Evolutionary conservation across 2,797 vertebrate species (phyloP).

Genomic region (Brachymystax lenok): DNA sequence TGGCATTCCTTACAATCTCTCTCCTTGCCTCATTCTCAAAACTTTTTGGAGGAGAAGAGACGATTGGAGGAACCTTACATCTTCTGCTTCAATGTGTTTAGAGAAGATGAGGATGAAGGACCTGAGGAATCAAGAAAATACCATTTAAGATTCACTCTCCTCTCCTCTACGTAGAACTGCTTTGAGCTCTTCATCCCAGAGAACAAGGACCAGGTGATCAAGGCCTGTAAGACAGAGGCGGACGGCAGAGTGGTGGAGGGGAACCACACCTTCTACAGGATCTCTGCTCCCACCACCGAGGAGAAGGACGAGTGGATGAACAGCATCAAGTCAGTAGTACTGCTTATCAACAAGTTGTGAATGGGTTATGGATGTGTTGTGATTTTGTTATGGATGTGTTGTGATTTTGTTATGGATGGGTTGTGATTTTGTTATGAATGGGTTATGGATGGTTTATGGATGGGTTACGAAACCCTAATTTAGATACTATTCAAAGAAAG

Average conservation of each 20-base stretch:
- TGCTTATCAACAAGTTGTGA: not conserved
- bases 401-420: no score
- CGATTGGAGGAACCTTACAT: not conserved
- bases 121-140: no score
- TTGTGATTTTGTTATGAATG: no score
- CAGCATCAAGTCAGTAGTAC: constrained; percentile 86
- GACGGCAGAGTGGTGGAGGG: constrained; percentile 98
- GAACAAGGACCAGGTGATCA: constrained; percentile 97
- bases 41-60: no score
- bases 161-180: constrained; percentile 81
- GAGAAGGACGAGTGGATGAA: constrained; percentile 98
- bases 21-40: constrained; percentile 12
- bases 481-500: no score
- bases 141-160: not conserved
- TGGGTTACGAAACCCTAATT: no score
- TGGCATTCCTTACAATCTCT: not conserved
- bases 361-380: no score
- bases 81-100: not conserved
- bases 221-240: constrained; percentile 96
- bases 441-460: no score
- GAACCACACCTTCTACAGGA: constrained; percentile 95
- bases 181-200: constrained; percentile 97
- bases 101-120: not conserved
- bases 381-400: no score
- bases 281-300: constrained; percentile 89